Evolutionary conservation across 2,113 vertebrate genomes (phyloP).

Genomic region (Tachysurus fulvidraco): DNA sequence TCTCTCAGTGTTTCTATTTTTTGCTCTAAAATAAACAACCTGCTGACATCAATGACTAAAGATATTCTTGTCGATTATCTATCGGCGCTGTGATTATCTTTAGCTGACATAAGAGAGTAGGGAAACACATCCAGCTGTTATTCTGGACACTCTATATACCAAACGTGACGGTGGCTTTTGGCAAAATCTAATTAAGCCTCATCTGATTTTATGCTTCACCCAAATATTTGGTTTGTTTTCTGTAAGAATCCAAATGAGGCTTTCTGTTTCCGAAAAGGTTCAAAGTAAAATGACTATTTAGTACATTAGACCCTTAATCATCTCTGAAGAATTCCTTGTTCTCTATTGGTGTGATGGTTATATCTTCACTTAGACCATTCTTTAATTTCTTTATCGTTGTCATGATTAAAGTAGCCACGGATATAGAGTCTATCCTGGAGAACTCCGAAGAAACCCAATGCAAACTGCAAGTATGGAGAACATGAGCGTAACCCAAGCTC

Average conservation of each 20-base stretch:
- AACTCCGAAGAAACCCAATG: background rate
- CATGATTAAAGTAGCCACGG: background rate
- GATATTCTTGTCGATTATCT: background rate
- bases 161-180: background rate
- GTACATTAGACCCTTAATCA: background rate
- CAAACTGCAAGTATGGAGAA: background rate
- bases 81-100: background rate
- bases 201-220: background rate
- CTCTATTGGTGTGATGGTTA: background rate
- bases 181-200: background rate
- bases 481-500: background rate
- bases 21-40: conserved; percentile 7
- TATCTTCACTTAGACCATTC: background rate
- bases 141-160: background rate
- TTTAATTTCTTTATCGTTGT: background rate
- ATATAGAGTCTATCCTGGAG: background rate
- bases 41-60: conserved; percentile 9
- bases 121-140: conserved; percentile 23
- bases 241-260: background rate
- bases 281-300: background rate
- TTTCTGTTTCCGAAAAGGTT: background rate
- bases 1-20: conserved; percentile 49
- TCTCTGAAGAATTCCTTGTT: background rate
- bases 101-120: conserved; percentile 39
- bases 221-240: background rate